Evolutionary conservation across 2,888 invertebrate genomes (phyloP), one percentile per base, ranked within the genome.

Genomic region (Tinea trinotella): DNA sequence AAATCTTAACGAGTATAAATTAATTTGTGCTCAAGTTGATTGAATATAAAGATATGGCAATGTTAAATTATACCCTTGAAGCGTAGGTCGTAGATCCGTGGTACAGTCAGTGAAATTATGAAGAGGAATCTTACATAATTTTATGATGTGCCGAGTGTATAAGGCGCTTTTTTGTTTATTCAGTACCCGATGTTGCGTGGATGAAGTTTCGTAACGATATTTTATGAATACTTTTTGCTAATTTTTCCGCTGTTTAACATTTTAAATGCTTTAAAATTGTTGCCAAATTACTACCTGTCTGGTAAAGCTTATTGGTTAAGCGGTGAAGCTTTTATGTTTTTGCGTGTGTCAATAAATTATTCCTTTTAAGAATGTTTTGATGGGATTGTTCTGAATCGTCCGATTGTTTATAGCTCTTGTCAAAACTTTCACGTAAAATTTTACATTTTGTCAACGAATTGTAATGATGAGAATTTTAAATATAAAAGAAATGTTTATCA

Each of bases 111-210:
- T 24, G 50, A 50, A 24, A 50, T 50, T 50, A 50, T 50, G 20
- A 20, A 48, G 50, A 50, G 5, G 50, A 9, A 24, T 24, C 20
- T 50, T 24, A 24, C 24, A 15, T 50, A 50, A 24, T n/a, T 22
- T 48, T 24, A 50, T 50, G 24, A 50, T 50, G 48, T 18, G 50
- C 50, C 24, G 24, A 20, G 50, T 13, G 15, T 24, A 50, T 24
- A 50, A 50, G 50, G 50, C 24, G 50, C 50, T 50, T 50, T n/a
- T 50, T 24, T 19, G 49, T 24, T 50, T 50, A 24, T 50, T 46
- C 46, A 13, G 24, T 50, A 50, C 50, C 24, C 50, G 15, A 50
- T 22, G 24, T 50, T 50, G 24, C 50, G 50, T 24, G 24, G 24
- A 48, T 20, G 10, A 18, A 13, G 50, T 50, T 50, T 50, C 24